phyloP scores from a whole-genome alignment of 2,797 vertebrate genomes.

The Coreius guichenoti region DNA sequence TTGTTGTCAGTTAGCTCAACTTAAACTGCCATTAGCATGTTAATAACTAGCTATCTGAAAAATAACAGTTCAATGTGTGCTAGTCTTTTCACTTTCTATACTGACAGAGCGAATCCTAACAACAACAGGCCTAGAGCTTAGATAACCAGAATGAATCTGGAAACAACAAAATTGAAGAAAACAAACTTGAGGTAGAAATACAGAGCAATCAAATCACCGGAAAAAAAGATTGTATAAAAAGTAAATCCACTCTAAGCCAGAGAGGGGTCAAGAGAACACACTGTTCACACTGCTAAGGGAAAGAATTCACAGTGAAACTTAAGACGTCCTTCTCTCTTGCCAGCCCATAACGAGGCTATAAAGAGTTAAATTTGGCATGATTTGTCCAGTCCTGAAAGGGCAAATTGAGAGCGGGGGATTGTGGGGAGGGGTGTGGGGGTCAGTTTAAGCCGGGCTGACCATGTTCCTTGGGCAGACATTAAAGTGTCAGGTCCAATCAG shows the following conservation, averaged over 20 bases:
- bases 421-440: slow-evolving; percentile 67
- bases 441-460: slow-evolving; percentile 85
- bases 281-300: slow-evolving; percentile 60
- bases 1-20: not conserved
- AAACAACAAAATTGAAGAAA: slow-evolving; percentile 20
- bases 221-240: slow-evolving; percentile 66
- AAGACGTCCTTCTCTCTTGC: slow-evolving; percentile 70
- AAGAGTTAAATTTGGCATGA: slow-evolving; percentile 87
- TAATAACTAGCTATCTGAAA: slow-evolving; percentile 20
- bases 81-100: not conserved
- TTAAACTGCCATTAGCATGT: not conserved
- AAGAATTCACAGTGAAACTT: slow-evolving; percentile 75
- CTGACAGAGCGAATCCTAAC: not conserved
- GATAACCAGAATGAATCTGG: slow-evolving; percentile 57
- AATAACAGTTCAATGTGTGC: not conserved
- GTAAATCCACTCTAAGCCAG: slow-evolving; percentile 67
- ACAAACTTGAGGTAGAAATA: slow-evolving; percentile 55
- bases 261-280: slow-evolving; percentile 46
- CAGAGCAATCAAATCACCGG: slow-evolving; percentile 60
- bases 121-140: not conserved
- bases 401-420: slow-evolving; percentile 80
- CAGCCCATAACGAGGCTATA: slow-evolving; percentile 79
- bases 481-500: slow-evolving; percentile 87
- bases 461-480: slow-evolving; percentile 84
- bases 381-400: slow-evolving; percentile 82